These are phyloP conservation scores for Galendromus occidentalis DNA, from an alignment of 1,140 invertebrate genomes.

Conservation along the genomic window DNA sequence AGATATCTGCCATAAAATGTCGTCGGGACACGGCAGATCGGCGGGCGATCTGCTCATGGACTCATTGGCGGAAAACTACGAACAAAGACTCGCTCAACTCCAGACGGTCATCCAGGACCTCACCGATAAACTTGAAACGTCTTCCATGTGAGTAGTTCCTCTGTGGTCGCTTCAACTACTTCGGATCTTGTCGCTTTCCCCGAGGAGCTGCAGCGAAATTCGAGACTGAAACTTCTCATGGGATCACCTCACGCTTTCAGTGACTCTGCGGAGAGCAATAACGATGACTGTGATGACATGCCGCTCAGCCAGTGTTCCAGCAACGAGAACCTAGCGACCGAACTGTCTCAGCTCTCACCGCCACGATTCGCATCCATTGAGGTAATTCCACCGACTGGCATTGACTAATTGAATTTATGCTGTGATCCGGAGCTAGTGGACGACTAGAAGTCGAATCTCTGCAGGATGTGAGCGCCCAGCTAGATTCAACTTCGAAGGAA, in stretches of 20 bases:
- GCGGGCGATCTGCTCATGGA: not conserved
- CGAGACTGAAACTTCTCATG: too few species aligned
- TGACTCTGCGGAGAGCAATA: not conserved
- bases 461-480: not conserved
- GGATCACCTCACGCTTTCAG: not conserved
- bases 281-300: not conserved
- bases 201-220: too few species aligned
- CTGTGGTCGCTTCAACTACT: too few species aligned
- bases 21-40: not conserved
- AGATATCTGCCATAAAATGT: not conserved
- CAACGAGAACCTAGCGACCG: not conserved
- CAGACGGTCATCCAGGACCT: slow-evolving; percentile 1
- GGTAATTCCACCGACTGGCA: not conserved
- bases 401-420: too few species aligned
- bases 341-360: not conserved
- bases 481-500: not conserved
- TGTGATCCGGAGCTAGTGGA: too few species aligned
- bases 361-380: not conserved
- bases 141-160: not conserved
- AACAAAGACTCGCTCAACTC: not conserved
- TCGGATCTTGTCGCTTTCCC: too few species aligned
- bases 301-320: not conserved
- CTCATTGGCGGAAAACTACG: not conserved
- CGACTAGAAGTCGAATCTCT: too few species aligned
- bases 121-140: not conserved